These are phyloP conservation scores for Hydrolagus colliei DNA, from an alignment of 2,797 vertebrate species.

Conservation along the genomic window DNA sequence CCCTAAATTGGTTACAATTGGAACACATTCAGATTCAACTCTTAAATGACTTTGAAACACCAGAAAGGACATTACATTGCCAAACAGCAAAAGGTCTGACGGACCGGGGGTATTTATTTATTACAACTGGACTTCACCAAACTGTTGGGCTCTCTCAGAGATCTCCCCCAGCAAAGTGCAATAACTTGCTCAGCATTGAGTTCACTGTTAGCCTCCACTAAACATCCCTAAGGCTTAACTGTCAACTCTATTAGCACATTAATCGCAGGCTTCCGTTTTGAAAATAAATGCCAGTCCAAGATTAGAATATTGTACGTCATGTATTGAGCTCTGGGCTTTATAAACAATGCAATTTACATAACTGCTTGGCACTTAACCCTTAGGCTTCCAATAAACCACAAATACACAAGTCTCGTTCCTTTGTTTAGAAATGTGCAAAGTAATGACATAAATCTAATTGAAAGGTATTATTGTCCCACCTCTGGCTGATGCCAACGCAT, in stretches of 20 bases:
- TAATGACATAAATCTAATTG: too few species aligned
- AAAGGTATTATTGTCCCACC: not conserved
- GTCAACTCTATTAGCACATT: not conserved
- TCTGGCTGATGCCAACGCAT: too few species aligned
- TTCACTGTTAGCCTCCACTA: not conserved
- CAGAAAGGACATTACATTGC: not conserved
- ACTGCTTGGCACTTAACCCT: not conserved
- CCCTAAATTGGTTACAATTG: too few species aligned
- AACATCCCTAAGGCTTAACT: not conserved
- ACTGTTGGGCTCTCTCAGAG: not conserved
- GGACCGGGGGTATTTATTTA: not conserved
- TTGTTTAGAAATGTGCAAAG: too few species aligned
- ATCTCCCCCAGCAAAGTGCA: too few species aligned
- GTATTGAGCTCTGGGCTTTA: too few species aligned
- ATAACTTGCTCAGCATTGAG: too few species aligned
- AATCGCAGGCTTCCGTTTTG: not conserved
- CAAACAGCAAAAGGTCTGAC: not conserved
- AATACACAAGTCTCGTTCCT: not conserved
- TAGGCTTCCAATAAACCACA: not conserved
- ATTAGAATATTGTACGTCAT: not conserved
- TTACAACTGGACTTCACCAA: not conserved
- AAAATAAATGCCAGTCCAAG: not conserved
- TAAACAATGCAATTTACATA: not conserved
- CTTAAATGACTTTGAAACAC: not conserved
- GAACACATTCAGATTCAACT: too few species aligned